These are phyloP conservation scores for Hyperoplus lanceolatus DNA, from an alignment of 2,797 vertebrate genomes.

Conservation along the genomic window DNA sequence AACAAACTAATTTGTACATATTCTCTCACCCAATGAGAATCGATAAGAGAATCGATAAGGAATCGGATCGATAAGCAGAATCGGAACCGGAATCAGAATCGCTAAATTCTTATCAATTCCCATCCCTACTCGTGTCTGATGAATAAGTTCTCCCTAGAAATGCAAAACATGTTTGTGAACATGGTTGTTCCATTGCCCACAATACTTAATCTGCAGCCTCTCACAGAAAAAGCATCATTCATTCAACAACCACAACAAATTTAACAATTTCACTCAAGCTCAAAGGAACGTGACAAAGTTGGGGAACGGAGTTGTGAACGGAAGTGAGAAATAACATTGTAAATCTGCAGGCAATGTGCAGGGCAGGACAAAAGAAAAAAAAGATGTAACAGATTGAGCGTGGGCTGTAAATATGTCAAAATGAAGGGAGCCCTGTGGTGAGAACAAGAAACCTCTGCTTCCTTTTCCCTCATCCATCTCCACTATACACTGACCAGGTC, in stretches of 20 bases:
- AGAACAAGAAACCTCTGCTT: conserved; percentile 83
- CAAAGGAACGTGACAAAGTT: conserved; percentile 43
- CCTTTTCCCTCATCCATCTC: conserved; percentile 82
- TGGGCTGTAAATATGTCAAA: conserved; percentile 85
- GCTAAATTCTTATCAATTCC: too few species aligned
- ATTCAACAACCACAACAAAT: conserved; percentile 38
- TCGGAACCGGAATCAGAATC: too few species aligned
- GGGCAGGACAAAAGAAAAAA: conserved; percentile 48
- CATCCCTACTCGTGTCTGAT: conserved; percentile 40
- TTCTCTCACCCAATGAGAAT: too few species aligned
- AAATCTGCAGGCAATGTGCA: conserved; percentile 35
- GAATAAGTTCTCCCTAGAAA: conserved; percentile 20
- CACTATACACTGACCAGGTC: conserved; percentile 75
- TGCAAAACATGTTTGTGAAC: conserved; percentile 47
- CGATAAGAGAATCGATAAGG: too few species aligned
- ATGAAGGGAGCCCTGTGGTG: conserved; percentile 85
- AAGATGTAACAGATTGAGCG: conserved; percentile 83
- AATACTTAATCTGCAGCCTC: conserved; percentile 19
- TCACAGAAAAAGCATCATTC: conserved; percentile 32
- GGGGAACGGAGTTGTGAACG: conserved; percentile 22
- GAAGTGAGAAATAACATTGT: conserved; percentile 31
- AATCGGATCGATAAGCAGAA: too few species aligned
- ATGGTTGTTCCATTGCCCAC: conserved; percentile 17
- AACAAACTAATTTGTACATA: too few species aligned
- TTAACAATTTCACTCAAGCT: conserved; percentile 45